Base-by-base conservation (phyloP, 2,113 vertebrate species). In the Pseudorhombus dupliciocellatus region DNA sequence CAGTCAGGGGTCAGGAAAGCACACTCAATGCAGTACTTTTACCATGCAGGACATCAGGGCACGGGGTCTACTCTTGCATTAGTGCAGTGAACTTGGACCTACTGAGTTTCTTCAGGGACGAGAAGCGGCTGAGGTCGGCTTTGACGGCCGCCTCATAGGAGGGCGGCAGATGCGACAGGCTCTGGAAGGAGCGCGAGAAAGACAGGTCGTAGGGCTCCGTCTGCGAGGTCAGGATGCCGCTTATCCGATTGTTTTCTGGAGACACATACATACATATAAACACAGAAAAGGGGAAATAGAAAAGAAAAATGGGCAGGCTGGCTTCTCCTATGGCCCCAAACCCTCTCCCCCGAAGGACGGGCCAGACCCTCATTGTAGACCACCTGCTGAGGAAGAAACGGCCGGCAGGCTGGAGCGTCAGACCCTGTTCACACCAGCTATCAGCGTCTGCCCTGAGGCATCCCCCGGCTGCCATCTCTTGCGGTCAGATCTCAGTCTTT, bases 141-240 rank as follows among this genome's bases (percentile, higher is more conserved):
- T 98, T 98, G 87, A 98, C 87, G 4, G 96, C 96, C 59, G 96
- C 96, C 90, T 99, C 98, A 7, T 99, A 99, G 84, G 98, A 98
- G 4, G 97, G 98, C 18, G 98, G 97, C 66, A 98, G 95, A 84
- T 98, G 98, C 4, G 98, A 97, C 90, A 98, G 95, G 87, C 97
- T 99, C 95, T 98, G 97, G 95, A 98, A 99, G 81, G 97, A 98
- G 89, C 96, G 95, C 51, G 98, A 99, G 94, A 97, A 99, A 86
- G 97, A 98, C 75, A 99, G 93, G 86, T 98, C 97, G 40, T 98
- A 98, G 84, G 97, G 98, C 88, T 98, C 98, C 0, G 98, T 98
- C 89, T 98, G 97, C 21, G 97, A 99, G 3, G 98, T 99, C 80
- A 99, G 94, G 89, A 99, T 98, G 79, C 95, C 95, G 92, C 97